These are phyloP conservation scores for Physocephala rufipes DNA, from an alignment of 2,888 invertebrate species.

Conservation along the genomic window DNA sequence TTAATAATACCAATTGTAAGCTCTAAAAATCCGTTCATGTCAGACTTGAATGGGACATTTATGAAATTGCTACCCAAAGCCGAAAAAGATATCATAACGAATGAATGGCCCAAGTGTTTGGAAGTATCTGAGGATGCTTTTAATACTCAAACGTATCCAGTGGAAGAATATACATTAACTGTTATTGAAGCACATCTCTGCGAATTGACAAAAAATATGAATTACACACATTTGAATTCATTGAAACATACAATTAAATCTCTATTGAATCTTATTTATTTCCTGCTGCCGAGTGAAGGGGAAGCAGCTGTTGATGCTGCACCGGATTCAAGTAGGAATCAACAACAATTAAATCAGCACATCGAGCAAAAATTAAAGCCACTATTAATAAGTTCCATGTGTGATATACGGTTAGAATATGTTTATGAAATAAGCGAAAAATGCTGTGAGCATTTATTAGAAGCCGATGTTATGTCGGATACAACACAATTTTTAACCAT, in stretches of 20 bases:
- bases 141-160: constrained; percentile 60
- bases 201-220: constrained; percentile 57
- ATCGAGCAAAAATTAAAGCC: constrained; percentile 58
- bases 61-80: constrained; percentile 61
- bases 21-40: constrained; percentile 58
- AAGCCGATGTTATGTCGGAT: constrained; percentile 66
- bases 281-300: constrained; percentile 55
- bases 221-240: constrained; percentile 61
- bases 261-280: constrained; percentile 58
- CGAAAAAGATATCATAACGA: constrained; percentile 62
- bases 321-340: constrained; percentile 21
- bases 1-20: constrained; percentile 62
- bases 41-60: constrained; percentile 62
- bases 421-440: constrained; percentile 71
- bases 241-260: constrained; percentile 63
- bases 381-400: constrained; percentile 72
- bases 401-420: constrained; percentile 81
- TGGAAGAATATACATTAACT: constrained; percentile 62
- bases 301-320: constrained; percentile 8
- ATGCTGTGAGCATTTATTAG: constrained; percentile 69
- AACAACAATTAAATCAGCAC: constrained; percentile 40
- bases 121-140: constrained; percentile 58
- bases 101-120: constrained; percentile 64
- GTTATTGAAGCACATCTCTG: constrained; percentile 64
- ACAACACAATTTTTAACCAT: constrained; percentile 74